These are phyloP conservation scores for Neosilurus hyrtlii DNA, from an alignment of 2,797 vertebrate genomes.

Conservation along the genomic window DNA sequence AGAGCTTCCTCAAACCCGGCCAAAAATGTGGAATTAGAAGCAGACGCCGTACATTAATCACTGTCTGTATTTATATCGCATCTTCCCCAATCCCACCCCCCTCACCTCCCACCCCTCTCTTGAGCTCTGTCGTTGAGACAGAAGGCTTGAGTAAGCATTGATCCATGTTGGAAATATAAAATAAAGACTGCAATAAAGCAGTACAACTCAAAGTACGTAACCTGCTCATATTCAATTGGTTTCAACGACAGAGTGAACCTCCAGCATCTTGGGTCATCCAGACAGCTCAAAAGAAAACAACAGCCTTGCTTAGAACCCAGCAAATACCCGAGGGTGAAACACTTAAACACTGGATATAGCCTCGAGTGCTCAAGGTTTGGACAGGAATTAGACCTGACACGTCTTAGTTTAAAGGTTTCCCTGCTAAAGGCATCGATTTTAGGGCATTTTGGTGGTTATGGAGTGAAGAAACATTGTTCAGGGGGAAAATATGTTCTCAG, in stretches of 20 bases:
- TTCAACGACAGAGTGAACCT: too few species aligned
- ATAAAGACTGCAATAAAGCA: not conserved
- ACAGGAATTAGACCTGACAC: constrained; percentile 25
- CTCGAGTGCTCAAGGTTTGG: not conserved
- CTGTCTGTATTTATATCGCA: not conserved
- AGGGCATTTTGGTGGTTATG: constrained; percentile 19
- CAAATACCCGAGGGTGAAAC: not conserved
- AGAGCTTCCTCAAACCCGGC: constrained; percentile 22
- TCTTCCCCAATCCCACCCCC: too few species aligned
- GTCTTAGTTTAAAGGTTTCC: constrained; percentile 2
- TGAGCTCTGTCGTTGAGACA: not conserved
- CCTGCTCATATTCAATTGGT: not conserved
- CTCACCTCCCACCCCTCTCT: not conserved
- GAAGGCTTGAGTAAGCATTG: not conserved
- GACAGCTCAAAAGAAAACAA: not conserved
- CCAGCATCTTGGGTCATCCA: too few species aligned
- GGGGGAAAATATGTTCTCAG: constrained; percentile 5
- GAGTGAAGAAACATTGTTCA: constrained; percentile 1
- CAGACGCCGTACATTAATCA: constrained; percentile 49
- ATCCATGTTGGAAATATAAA: not conserved
- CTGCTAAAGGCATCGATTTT: constrained; percentile 19
- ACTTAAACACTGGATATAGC: not conserved
- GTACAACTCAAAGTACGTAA: not conserved
- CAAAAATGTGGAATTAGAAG: constrained; percentile 49
- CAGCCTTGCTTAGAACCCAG: constrained; percentile 1